Evolutionary conservation across 2,888 invertebrate genomes (phyloP).

Genomic region (Podabrus alpinus): DNA sequence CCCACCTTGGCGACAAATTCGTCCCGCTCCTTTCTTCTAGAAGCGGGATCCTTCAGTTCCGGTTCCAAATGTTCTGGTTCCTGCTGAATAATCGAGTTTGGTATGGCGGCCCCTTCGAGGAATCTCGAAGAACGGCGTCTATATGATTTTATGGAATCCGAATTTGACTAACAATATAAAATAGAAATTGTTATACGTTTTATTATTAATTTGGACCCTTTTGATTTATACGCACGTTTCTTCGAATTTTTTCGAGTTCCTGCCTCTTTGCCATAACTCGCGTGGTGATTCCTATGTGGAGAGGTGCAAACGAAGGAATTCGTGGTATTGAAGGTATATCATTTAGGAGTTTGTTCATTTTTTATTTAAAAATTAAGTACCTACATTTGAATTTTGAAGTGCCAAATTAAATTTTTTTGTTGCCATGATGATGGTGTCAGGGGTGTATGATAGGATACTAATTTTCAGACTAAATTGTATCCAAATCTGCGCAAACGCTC

Average conservation of each 20-base stretch:
- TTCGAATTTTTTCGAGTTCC: neutral
- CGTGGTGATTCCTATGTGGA: conserved; percentile 31
- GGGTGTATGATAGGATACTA: too few species aligned
- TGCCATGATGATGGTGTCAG: neutral
- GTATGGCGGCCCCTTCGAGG: conserved; percentile 23
- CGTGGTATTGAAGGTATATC: conserved; percentile 23
- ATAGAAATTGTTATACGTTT: neutral
- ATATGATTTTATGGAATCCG: neutral
- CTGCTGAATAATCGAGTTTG: conserved; percentile 14
- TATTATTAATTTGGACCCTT: too few species aligned
- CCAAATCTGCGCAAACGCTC: too few species aligned
- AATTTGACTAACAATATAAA: neutral
- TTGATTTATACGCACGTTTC: neutral
- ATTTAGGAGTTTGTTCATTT: conserved; percentile 8
- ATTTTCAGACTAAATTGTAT: too few species aligned
- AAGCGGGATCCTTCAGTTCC: neutral
- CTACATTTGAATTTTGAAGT: neutral
- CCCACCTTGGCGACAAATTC: conserved; percentile 25
- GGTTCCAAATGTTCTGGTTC: neutral
- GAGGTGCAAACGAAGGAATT: conserved; percentile 4
- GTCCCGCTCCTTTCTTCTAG: conserved; percentile 15
- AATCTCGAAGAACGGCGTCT: conserved; percentile 19
- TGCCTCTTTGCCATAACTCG: conserved; percentile 30
- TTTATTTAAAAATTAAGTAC: neutral
- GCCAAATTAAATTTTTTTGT: neutral